Evolutionary conservation across 2,888 invertebrate genomes (phyloP).

Genomic region (Sisyra terminalis): DNA sequence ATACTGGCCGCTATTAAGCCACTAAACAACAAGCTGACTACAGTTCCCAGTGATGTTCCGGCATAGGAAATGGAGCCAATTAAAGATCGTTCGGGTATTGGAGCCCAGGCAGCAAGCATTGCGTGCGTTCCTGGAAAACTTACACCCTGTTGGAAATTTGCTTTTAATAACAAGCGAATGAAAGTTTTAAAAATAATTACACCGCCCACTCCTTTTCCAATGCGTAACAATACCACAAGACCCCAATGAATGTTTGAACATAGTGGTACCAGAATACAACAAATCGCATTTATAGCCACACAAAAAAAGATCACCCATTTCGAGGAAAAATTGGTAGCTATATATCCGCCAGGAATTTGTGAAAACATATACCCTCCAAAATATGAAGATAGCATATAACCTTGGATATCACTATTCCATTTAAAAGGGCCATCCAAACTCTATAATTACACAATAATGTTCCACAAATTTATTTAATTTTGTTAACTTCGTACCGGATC

Average conservation of each 20-base stretch:
- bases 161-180: too few relatives aligned
- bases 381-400: slow-evolving; percentile 63
- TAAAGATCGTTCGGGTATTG: slow-evolving; percentile 69
- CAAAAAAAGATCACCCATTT: slow-evolving; percentile 79
- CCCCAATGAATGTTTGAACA: slow-evolving; percentile 50
- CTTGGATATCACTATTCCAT: slow-evolving; percentile 59
- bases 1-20: slow-evolving; percentile 51
- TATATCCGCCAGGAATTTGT: slow-evolving; percentile 56
- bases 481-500: too few relatives aligned
- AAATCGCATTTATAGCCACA: slow-evolving; percentile 56
- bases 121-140: slow-evolving; percentile 90
- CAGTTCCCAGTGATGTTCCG: slow-evolving; percentile 79
- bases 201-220: slow-evolving; percentile 60
- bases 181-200: slow-evolving; percentile 26
- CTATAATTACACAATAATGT: too few relatives aligned
- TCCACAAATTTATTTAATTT: too few relatives aligned
- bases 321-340: slow-evolving; percentile 71
- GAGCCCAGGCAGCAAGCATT: slow-evolving; percentile 78
- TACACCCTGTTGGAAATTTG: too few relatives aligned
- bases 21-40: slow-evolving; percentile 61
- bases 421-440: slow-evolving; percentile 53
- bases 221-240: slow-evolving; percentile 38
- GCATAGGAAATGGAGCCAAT: slow-evolving; percentile 68
- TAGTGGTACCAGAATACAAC: slow-evolving; percentile 60
- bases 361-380: slow-evolving; percentile 78